phyloP scores from a whole-genome alignment of 2,888 invertebrate species.

The Erynnis tages region DNA sequence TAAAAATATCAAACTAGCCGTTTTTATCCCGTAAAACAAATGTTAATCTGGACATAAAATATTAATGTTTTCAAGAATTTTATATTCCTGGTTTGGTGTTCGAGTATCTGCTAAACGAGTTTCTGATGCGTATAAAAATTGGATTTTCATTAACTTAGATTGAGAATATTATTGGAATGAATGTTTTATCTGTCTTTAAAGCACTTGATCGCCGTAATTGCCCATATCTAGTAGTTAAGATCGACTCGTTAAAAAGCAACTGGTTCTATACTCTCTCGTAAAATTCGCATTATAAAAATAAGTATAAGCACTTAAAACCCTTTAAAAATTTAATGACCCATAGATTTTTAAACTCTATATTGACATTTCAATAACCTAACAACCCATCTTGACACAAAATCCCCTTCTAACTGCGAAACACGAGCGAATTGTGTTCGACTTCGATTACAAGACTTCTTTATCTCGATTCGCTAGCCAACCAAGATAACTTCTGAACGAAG shows the following conservation, averaged over 20 bases:
- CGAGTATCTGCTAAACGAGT: neutral
- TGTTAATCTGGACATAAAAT: neutral
- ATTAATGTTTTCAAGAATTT: no score
- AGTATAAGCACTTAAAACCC: neutral
- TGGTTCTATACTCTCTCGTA: no score
- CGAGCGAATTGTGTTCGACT: slow-evolving; percentile 2
- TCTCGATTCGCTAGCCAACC: slow-evolving; percentile 38
- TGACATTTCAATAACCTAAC: no score
- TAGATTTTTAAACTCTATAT: no score
- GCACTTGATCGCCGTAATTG: no score
- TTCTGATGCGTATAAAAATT: neutral
- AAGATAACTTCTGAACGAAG: slow-evolving; percentile 48
- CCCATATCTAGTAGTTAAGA: no score
- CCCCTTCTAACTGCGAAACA: neutral
- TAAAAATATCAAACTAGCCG: neutral
- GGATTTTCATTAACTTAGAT: neutral
- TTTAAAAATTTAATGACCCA: neutral
- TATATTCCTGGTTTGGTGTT: no score
- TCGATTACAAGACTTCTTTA: slow-evolving; percentile 30
- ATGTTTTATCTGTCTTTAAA: no score
- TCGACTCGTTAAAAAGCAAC: no score
- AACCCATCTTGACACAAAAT: neutral
- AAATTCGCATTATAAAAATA: no score
- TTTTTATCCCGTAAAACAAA: neutral
- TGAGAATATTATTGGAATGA: no score